These are phyloP conservation scores for Heliothis virescens DNA, from an alignment of 1,140 invertebrate species.

Conservation along the genomic window DNA sequence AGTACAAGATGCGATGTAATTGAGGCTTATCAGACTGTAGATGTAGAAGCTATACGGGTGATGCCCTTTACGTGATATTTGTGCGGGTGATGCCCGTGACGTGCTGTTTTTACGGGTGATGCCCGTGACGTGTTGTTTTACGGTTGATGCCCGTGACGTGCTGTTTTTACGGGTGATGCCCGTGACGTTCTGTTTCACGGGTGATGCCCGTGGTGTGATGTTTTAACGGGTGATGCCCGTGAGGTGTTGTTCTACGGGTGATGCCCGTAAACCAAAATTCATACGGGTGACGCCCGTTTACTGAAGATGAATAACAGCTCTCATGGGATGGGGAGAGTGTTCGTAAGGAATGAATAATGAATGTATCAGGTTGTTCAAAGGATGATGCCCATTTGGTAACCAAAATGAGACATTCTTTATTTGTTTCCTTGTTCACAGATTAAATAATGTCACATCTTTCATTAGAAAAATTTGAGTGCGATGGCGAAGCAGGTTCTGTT, in stretches of 20 bases:
- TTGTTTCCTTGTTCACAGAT: conserved; percentile 16
- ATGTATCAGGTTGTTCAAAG: conserved; percentile 14
- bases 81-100: background rate
- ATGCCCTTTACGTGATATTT: background rate
- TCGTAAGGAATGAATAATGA: conserved; percentile 17
- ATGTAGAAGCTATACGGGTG: conserved; percentile 9
- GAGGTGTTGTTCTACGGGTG: too few relatives aligned
- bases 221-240: too few relatives aligned
- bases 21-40: background rate
- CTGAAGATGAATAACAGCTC: background rate
- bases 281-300: conserved; percentile 16
- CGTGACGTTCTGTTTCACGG: too few relatives aligned
- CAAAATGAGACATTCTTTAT: conserved; percentile 4
- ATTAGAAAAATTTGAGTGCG: conserved; percentile 61
- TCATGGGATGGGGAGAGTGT: background rate
- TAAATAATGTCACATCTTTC: conserved; percentile 15
- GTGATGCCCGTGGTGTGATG: too few relatives aligned
- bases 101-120: background rate
- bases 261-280: too few relatives aligned
- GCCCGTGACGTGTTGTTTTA: too few relatives aligned
- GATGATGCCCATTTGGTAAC: conserved; percentile 13
- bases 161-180: too few relatives aligned
- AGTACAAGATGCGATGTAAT: background rate
- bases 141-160: too few relatives aligned
- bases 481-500: conserved; percentile 58